Base-by-base conservation (phyloP, 2,888 invertebrate species). In the Anaspis maculata region DNA sequence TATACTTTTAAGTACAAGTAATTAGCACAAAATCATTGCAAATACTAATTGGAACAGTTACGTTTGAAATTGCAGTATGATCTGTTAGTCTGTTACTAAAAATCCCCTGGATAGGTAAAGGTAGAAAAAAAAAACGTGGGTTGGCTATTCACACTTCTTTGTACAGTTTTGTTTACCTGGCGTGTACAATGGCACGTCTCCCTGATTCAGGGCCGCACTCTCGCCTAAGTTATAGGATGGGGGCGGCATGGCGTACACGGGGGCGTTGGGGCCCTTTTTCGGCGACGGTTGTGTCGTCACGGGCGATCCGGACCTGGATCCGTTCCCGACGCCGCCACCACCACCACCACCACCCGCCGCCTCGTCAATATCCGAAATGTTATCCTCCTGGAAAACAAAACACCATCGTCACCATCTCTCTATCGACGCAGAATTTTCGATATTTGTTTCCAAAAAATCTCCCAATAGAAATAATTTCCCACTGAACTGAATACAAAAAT, bases 141-240 rank as follows among this genome's bases (percentile, higher is more conserved):
- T n/a, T n/a, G n/a, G n/a, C n/a, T n/a, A n/a, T n/a, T n/a, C n/a
- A n/a, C n/a, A n/a, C n/a, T n/a, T n/a, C n/a, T n/a, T n/a, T n/a
- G n/a, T n/a, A n/a, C n/a, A n/a, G n/a, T n/a, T n/a, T n/a, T n/a
- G n/a, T n/a, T n/a, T 19, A 69, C 69, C 69, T 59, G 69, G 65
- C 22, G 69, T 70, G 51, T 70, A 70, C 27, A 68, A 66, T 22
- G 69, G 66, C 41, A 69, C 67, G 39, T 70, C 70, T 27, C 68
- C 67, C 36, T 70, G 66, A 52, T 71, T 79, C 52, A 85, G 72
- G 53, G 78, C 79, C 21, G 83, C 83, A 59, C 73, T 81, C 63
- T 84, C 84, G 30, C 77, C 79, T 37, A 72, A 70, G 25, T 68
- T 66, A 9, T 52, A 52, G 28, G 40, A 19, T 32, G 66, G 53